phyloP scores from a whole-genome alignment of 2,797 vertebrate genomes.

The Takifugu ocellatus region DNA sequence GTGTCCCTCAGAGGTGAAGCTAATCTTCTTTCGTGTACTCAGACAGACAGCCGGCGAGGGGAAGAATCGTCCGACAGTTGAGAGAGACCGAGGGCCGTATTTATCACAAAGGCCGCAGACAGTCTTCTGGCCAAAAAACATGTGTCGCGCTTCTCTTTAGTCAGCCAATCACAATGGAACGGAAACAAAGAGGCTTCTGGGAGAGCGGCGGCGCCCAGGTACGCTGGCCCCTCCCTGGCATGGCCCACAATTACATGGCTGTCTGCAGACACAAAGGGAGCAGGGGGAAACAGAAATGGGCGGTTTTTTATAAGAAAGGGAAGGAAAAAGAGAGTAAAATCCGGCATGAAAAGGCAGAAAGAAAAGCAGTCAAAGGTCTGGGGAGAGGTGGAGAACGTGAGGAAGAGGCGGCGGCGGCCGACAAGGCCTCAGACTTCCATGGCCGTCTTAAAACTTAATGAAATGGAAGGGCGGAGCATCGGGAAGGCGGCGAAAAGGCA shows the following conservation, averaged over 20 bases:
- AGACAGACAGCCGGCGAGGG: constrained; percentile 46
- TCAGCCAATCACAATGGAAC: constrained; percentile 51
- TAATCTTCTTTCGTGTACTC: constrained; percentile 61
- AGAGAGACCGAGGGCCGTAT: constrained; percentile 59
- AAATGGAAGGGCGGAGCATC: constrained; percentile 72
- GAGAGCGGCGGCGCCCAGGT: constrained; percentile 56
- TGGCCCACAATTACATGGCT: constrained; percentile 65
- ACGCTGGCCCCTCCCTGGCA: constrained; percentile 44
- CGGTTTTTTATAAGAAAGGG: constrained; percentile 43
- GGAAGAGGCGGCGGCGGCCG: constrained; percentile 35
- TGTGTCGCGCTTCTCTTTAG: constrained; percentile 60
- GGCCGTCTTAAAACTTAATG: constrained; percentile 68
- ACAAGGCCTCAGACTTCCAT: constrained; percentile 50
- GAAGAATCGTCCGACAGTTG: constrained; percentile 56
- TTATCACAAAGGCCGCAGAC: constrained; percentile 75
- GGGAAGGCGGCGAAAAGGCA: constrained; percentile 41
- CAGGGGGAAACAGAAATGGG: constrained; percentile 57
- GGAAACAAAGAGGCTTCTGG: constrained; percentile 59
- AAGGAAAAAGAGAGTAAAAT: constrained; percentile 39
- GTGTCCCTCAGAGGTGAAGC: constrained; percentile 52
- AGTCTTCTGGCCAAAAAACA: constrained; percentile 61
- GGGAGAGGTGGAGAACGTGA: constrained; percentile 47
- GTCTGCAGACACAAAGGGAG: constrained; percentile 64
- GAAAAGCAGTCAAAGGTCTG: constrained; percentile 61
- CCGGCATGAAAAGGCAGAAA: constrained; percentile 58